Evolutionary conservation across 2,797 vertebrate genomes (phyloP).

Genomic region (Ceyx erithaca): DNA sequence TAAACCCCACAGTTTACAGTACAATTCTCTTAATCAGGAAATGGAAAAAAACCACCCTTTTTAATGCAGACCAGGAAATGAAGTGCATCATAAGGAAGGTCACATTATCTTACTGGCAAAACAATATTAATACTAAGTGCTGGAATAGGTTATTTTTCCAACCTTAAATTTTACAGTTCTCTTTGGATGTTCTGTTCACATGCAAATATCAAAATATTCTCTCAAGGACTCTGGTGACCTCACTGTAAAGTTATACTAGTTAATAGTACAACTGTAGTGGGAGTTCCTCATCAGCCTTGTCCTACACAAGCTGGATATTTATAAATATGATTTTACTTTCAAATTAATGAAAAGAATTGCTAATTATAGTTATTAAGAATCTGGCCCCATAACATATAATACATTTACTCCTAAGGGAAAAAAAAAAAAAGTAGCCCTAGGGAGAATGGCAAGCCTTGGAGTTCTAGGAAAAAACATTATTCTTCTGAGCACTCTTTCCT

Average conservation of each 20-base stretch:
- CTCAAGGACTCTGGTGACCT: neutral
- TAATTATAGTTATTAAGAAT: slow-evolving; percentile 8
- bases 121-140: neutral
- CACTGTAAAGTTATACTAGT: neutral
- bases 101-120: neutral
- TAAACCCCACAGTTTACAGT: neutral
- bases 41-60: neutral
- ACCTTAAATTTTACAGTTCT: neutral
- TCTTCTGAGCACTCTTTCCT: neutral
- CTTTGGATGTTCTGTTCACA: neutral
- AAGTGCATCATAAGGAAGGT: neutral
- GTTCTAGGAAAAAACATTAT: neutral
- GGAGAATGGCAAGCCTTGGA: neutral
- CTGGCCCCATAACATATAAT: neutral
- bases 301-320: neutral
- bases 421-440: neutral
- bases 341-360: neutral
- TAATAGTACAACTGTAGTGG: neutral
- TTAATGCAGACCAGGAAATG: neutral
- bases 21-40: neutral
- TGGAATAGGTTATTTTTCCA: neutral
- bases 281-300: neutral
- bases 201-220: neutral
- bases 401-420: neutral
- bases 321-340: slow-evolving; percentile 19